Evolutionary conservation across 2,113 vertebrate species (phyloP).

Genomic region (Antechinus stuartii): DNA sequence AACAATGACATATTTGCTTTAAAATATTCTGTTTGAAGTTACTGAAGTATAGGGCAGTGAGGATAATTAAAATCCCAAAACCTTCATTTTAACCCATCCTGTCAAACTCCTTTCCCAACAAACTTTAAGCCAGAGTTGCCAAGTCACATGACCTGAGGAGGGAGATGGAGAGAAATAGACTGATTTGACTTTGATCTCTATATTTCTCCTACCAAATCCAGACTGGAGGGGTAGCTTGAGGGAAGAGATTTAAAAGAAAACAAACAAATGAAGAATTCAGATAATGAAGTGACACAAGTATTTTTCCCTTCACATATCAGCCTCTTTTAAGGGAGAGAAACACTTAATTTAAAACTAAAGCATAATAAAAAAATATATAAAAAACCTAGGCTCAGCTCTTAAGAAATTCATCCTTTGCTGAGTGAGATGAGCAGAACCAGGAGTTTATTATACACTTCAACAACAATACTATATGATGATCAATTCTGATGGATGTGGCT

Average conservation of each 20-base stretch:
- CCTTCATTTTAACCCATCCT: neutral
- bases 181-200: neutral
- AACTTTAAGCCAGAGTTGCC: neutral
- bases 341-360: neutral
- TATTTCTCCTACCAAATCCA: neutral
- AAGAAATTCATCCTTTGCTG: neutral
- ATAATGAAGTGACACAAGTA: neutral
- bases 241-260: neutral
- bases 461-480: too few relatives aligned
- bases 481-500: too few relatives aligned
- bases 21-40: neutral
- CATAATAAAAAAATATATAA: neutral
- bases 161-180: neutral
- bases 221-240: neutral
- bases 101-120: neutral
- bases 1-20: neutral
- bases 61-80: neutral
- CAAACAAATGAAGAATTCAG: neutral
- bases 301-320: neutral
- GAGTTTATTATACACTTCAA: too few relatives aligned
- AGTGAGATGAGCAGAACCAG: too few relatives aligned
- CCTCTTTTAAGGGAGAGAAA: neutral
- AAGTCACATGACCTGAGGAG: neutral
- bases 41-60: neutral
- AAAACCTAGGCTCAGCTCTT: neutral